Conservation (phyloP, 2,888 invertebrate genomes). For the Cantharis rufa region DNA sequence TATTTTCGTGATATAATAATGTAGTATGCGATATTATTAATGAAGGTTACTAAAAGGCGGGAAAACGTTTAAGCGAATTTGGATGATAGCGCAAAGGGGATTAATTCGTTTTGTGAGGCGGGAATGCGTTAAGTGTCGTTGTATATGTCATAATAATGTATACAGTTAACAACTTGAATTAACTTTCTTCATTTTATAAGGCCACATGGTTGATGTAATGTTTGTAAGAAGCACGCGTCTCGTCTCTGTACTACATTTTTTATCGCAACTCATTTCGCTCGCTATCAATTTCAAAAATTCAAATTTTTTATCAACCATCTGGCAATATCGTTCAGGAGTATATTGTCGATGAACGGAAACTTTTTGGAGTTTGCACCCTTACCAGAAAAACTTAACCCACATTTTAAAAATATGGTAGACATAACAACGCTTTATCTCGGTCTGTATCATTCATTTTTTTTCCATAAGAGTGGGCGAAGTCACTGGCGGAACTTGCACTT, state of each 20-base stretch:
- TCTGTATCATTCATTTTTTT: not conserved
- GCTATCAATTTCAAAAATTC: not conserved
- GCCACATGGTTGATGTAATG: constrained; percentile 14
- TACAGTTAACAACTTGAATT: constrained; percentile 9
- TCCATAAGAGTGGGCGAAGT: not conserved
- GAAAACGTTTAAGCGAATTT: not conserved
- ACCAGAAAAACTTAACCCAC: not conserved
- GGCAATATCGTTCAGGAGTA: not conserved
- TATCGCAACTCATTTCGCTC: not conserved
- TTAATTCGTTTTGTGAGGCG: not conserved
- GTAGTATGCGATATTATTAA: not conserved
- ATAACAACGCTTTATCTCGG: not conserved
- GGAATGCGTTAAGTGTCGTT: not conserved
- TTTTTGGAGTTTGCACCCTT: not conserved
- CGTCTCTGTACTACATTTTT: not conserved
- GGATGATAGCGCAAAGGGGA: not conserved
- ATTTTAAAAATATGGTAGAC: not conserved
- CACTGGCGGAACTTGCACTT: not conserved
- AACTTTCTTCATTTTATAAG: constrained; percentile 14
- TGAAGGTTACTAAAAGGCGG: not conserved
- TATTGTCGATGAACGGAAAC: not conserved
- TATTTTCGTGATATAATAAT: not conserved
- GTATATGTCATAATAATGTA: not conserved
- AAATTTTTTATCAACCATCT: not conserved
- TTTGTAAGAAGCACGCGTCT: constrained; percentile 13